Percentiles rank a stretch among this genome's conserved stretches.
Evolutionary conservation across 2,797 vertebrate genomes (phyloP).

Genomic region (Sebastes diploproa): DNA sequence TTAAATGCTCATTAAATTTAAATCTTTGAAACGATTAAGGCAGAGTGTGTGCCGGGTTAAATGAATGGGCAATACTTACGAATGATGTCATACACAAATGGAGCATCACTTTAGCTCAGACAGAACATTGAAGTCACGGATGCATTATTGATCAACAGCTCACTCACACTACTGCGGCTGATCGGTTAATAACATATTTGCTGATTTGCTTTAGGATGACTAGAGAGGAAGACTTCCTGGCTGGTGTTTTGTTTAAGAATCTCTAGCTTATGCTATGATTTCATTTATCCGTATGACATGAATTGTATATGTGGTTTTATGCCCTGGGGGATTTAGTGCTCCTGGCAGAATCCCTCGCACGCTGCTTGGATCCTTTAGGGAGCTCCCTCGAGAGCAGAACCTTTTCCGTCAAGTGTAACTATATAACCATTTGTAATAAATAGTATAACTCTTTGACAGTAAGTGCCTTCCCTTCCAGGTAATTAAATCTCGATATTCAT

Average conservation of each 20-base stretch:
- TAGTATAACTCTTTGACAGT: constrained; percentile 28
- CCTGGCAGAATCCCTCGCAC: constrained; percentile 15
- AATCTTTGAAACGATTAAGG: constrained; percentile 7
- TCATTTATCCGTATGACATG: constrained; percentile 23
- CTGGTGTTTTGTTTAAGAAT: constrained; percentile 1
- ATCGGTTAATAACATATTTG: not conserved
- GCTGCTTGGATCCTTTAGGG: constrained; percentile 26
- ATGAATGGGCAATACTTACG: not conserved
- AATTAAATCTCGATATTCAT: constrained; percentile 41
- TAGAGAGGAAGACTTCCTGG: not conserved
- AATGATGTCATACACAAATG: not conserved
- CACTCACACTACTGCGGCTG: not conserved
- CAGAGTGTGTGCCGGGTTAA: not conserved
- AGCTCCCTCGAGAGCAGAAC: constrained; percentile 24
- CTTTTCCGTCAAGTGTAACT: constrained; percentile 22
- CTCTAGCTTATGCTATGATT: not conserved
- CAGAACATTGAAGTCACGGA: constrained; percentile 10
- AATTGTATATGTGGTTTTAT: constrained; percentile 9
- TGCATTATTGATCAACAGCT: constrained; percentile 37
- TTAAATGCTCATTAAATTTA: constrained; percentile 28
- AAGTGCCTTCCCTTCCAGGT: constrained; percentile 28
- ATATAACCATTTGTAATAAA: constrained; percentile 31
- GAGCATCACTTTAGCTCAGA: constrained; percentile 5
- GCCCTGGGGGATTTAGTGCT: constrained; percentile 21
- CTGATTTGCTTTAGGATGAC: not conserved